These are phyloP conservation scores for Apocheima hispidaria DNA, from an alignment of 2,888 invertebrate genomes.

Conservation along the genomic window DNA sequence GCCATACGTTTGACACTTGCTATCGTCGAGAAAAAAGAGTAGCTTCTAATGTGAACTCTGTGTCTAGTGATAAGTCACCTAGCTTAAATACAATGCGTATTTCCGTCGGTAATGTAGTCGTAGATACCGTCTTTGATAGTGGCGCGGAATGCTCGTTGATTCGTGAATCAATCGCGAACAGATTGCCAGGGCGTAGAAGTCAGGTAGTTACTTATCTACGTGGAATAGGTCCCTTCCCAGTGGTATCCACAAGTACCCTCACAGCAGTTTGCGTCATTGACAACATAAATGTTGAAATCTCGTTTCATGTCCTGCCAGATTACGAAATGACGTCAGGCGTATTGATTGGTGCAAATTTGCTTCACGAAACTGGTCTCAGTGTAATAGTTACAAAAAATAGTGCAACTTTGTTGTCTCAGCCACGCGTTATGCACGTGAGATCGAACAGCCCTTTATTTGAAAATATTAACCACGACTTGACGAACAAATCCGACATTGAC, in stretches of 20 bases:
- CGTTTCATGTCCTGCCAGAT: conserved; percentile 45
- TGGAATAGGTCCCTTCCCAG: conserved; percentile 44
- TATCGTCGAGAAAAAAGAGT: conserved; percentile 38
- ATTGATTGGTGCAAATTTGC: conserved; percentile 41
- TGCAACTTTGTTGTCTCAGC: conserved; percentile 36
- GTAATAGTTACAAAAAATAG: conserved; percentile 33
- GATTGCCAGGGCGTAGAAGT: conserved; percentile 44
- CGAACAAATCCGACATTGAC: conserved; percentile 31
- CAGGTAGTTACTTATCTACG: conserved; percentile 37
- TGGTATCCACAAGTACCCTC: conserved; percentile 31
- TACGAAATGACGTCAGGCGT: conserved; percentile 35
- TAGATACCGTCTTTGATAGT: conserved; percentile 48
- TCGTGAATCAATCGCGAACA: conserved; percentile 43
- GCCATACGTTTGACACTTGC: conserved; percentile 48
- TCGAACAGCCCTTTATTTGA: conserved; percentile 35
- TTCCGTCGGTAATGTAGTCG: conserved; percentile 17
- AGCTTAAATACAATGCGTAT: conserved; percentile 35
- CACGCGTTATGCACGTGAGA: conserved; percentile 30
- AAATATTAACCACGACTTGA: conserved; percentile 42
- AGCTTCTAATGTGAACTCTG: conserved; percentile 45
- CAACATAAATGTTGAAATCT: conserved; percentile 37
- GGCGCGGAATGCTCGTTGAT: conserved; percentile 35
- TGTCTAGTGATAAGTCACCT: conserved; percentile 12
- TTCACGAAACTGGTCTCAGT: conserved; percentile 35
- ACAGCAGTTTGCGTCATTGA: conserved; percentile 37